A percentile compares a stretch with the other conserved stretches of the same genome.
Evolutionary conservation across 2,888 invertebrate species (phyloP).

Genomic region (Nemotelus nigrinus): DNA sequence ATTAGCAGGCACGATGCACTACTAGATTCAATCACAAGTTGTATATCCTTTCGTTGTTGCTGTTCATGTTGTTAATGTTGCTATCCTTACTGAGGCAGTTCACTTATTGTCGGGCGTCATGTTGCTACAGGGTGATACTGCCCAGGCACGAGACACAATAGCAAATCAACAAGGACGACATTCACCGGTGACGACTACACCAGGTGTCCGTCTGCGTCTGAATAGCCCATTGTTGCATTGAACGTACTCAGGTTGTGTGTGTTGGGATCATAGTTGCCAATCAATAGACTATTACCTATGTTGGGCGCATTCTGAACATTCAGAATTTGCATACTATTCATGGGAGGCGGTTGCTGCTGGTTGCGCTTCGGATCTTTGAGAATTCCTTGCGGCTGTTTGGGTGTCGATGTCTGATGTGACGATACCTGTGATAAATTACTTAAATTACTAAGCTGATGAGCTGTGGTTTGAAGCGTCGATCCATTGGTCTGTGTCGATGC

Average conservation of each 20-base stretch:
- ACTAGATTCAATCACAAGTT: slow-evolving; percentile 26
- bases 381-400: slow-evolving; percentile 72
- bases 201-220: slow-evolving; percentile 65
- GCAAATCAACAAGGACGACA: slow-evolving; percentile 37
- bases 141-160: slow-evolving; percentile 41
- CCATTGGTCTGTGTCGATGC: slow-evolving; percentile 62
- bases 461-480: slow-evolving; percentile 53
- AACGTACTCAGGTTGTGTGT: slow-evolving; percentile 62
- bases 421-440: slow-evolving; percentile 54
- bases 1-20: neutral
- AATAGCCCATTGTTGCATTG: slow-evolving; percentile 63
- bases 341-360: slow-evolving; percentile 66
- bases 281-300: slow-evolving; percentile 60
- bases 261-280: slow-evolving; percentile 60
- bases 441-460: slow-evolving; percentile 53
- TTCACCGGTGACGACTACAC: slow-evolving; percentile 58
- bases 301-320: slow-evolving; percentile 69
- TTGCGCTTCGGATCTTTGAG: slow-evolving; percentile 72
- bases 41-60: slow-evolving; percentile 26
- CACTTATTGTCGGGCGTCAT: slow-evolving; percentile 37
- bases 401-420: slow-evolving; percentile 56
- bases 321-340: slow-evolving; percentile 68
- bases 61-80: slow-evolving; percentile 12
- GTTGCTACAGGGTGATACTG: slow-evolving; percentile 29
- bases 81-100: slow-evolving; percentile 22